Conservation (phyloP, 2,888 invertebrate species). For the Epirrhoe tristata region DNA sequence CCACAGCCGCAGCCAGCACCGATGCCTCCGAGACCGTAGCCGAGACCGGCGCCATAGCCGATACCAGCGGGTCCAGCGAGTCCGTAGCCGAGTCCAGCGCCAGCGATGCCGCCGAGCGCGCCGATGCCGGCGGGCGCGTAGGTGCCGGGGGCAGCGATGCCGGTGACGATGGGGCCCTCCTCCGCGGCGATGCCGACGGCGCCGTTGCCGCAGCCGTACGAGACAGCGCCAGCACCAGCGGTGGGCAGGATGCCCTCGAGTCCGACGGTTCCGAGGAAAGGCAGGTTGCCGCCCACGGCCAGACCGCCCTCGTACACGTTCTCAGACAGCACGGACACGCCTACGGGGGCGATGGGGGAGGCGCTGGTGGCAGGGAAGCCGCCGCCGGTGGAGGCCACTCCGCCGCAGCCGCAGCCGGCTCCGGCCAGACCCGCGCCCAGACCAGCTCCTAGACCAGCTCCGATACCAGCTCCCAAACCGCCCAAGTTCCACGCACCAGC, state of each 20-base stretch:
- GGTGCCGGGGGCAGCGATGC: conserved; percentile 26
- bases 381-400: conserved; percentile 47
- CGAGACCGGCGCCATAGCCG: conserved; percentile 37
- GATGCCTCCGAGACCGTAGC: conserved; percentile 11
- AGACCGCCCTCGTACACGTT: conserved; percentile 56
- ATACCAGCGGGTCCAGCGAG: conserved; percentile 27
- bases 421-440: conserved; percentile 10
- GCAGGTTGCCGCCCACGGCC: conserved; percentile 55
- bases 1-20: conserved; percentile 11
- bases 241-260: conserved; percentile 58
- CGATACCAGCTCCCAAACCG: neutral
- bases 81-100: conserved; percentile 12
- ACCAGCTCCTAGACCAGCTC: neutral
- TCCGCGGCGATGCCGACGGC: conserved; percentile 52
- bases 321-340: conserved; percentile 54
- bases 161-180: conserved; percentile 45
- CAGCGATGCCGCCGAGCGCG: neutral
- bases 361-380: conserved; percentile 37
- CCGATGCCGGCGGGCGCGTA: conserved; percentile 23
- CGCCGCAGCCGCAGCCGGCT: conserved; percentile 37
- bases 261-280: conserved; percentile 56
- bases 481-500: conserved; percentile 1
- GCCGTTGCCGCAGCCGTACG: conserved; percentile 57
- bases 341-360: conserved; percentile 45
- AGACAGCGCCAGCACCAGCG: conserved; percentile 55